Base-by-base conservation (phyloP, 2,113 vertebrate genomes). In the Ageneiosus marmoratus region DNA sequence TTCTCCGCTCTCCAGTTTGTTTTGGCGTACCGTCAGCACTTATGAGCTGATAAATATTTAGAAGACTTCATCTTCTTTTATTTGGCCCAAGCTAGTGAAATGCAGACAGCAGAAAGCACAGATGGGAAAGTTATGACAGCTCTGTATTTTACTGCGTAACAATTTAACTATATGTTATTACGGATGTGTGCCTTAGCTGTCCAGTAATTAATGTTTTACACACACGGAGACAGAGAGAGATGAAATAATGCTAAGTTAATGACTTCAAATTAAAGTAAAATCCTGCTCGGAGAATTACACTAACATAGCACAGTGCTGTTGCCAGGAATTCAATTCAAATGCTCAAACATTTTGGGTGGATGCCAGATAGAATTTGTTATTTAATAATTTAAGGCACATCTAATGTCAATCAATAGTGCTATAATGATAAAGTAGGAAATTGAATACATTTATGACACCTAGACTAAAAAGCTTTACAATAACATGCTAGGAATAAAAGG, bases 41-140 rank as follows among this genome's bases (percentile, higher is more conserved):
- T 78, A 86, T 85, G 10, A 53, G 84, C 72, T 48, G 60, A 84
- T 89, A 84, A 88, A 87, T 89, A 89, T 90, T 90, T 84, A 83
- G 81, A 85, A 53, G 32, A 82, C 69, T 88, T 85, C n/a, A 75
- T 88, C 86, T 55, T 88, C 80, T 89, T 90, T 89, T 87, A 88
- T 87, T 89, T 89, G 78, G 83, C 83, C 50, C 20, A 65, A 83
- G 65, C 84, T 86, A 86, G 67, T 72, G 84, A 88, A 89, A 91
- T 77, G 84, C 58, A 77, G 83, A 82, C 79, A 46, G 51, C 63
- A 70, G 77, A 86, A 84, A 80, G 55, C 72, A 62, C 46, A 88
- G 67, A 87, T 86, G 80, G 76, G 78, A 83, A 89, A 76, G 82
- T 67, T 62, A 87, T 84, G 60, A 87, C 60, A 77, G 74, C 63